phyloP scores from a whole-genome alignment of 2,113 vertebrate species.

The Pungitius pungitius region DNA sequence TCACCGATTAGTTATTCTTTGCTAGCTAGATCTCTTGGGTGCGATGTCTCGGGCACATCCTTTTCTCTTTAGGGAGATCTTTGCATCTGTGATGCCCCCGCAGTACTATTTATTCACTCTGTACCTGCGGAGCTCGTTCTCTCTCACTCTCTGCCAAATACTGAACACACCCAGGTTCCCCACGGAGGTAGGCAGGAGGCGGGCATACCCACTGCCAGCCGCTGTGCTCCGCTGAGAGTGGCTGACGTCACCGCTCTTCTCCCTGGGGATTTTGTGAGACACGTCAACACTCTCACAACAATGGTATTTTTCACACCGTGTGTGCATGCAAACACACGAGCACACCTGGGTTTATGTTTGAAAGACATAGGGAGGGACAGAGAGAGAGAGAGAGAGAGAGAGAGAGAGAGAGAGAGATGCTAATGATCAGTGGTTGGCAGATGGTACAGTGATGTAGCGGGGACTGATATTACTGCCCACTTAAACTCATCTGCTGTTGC shows the following conservation, averaged over 20 bases:
- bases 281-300: conserved; percentile 65
- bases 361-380: conserved; percentile 28
- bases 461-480: conserved; percentile 47
- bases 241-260: conserved; percentile 63
- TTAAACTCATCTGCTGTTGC: conserved; percentile 51
- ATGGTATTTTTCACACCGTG: conserved; percentile 20
- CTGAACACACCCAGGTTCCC: conserved; percentile 25
- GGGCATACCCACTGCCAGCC: conserved; percentile 53
- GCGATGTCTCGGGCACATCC: conserved; percentile 16
- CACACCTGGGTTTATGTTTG: conserved; percentile 30
- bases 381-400: neutral
- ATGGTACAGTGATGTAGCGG: conserved; percentile 40
- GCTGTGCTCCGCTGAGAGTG: conserved; percentile 45
- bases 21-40: conserved; percentile 21
- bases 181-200: conserved; percentile 47
- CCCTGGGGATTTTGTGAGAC: conserved; percentile 86
- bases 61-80: conserved; percentile 33
- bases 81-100: conserved; percentile 38
- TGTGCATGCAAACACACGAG: conserved; percentile 1
- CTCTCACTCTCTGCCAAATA: conserved; percentile 29
- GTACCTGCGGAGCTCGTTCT: conserved; percentile 15
- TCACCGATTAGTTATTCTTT: conserved; percentile 42
- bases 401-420: conserved; percentile 17
- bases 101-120: conserved; percentile 26
- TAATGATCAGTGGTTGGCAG: conserved; percentile 36